Base-by-base conservation (phyloP, 2,888 invertebrate genomes). In the Protula sp. region DNA sequence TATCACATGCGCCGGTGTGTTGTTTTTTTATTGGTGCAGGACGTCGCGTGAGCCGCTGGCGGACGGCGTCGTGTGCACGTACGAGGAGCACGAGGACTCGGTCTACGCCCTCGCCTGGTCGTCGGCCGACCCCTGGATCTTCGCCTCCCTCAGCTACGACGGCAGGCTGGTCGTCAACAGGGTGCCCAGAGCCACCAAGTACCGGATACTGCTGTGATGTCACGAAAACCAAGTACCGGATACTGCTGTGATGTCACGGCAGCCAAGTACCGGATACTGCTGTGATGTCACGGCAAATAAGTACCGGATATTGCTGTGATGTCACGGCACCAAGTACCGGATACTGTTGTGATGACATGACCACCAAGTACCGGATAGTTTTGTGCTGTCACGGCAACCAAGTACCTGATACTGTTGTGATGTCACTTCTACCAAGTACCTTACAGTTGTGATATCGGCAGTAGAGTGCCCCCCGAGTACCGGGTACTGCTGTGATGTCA, bases 41-140 rank as follows among this genome's bases (percentile, higher is more conserved):
- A n/a, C n/a, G n/a, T n/a, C n/a, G n/a, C n/a, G 38, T 14, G 72
- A 73, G 58, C 69, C 57, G 2, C 50, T 73, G 54, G 87, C 89
- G 67, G 97, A 98, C 82, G 94, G 94, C 1, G 87, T 95, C 0
- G 84, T 98, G 2, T 90, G 91, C 57, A 90, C 89, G 61, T 95
- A 94, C 76, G 95, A 98, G 78, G 93, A 94, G 72, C 97, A 99
- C 76, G 98, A 98, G 79, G 98, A 99, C 81, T 93, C 94, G 3
- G 97, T 99, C 22, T 99, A 97, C 83, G 90, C 91, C 74, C 92
- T 90, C 0, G 95, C 95, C 81, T 99, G 98, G 98, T 94, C 94
- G 64, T 88, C 90, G 27, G 92, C 92, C 28, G 98, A 99, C 83
- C 95, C 98, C 19, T 99, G 98, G 98, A 89, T 94, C 60, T 98